A percentile compares a stretch with the other conserved stretches of the same genome.
These are phyloP conservation scores for Artibeus jamaicensis DNA, from an alignment of 2,797 vertebrate genomes.

Conservation along the genomic window DNA sequence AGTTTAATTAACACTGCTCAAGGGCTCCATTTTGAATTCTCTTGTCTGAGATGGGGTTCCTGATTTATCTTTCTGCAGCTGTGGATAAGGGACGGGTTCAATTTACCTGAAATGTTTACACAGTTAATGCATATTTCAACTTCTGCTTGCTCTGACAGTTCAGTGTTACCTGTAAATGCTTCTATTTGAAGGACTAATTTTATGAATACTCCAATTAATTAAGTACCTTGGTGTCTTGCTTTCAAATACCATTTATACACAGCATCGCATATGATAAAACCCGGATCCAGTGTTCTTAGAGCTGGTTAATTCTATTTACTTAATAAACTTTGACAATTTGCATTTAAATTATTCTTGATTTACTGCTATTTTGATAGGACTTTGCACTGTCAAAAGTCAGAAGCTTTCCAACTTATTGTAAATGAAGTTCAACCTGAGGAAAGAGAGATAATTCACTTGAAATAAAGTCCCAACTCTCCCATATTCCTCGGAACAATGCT, in stretches of 20 bases:
- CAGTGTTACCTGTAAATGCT: constrained; percentile 18
- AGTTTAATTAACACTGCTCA: constrained; percentile 26
- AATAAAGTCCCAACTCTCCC: neutral
- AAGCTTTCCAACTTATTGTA: constrained; percentile 21
- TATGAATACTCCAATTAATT: constrained; percentile 45
- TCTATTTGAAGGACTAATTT: constrained; percentile 41
- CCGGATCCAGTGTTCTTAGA: neutral
- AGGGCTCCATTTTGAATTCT: neutral
- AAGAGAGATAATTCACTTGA: neutral
- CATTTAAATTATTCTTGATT: constrained; percentile 24
- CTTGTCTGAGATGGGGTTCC: neutral
- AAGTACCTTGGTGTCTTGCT: neutral
- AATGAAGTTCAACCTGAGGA: neutral
- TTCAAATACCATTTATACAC: constrained; percentile 14
- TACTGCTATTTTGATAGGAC: neutral
- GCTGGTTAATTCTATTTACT: neutral
- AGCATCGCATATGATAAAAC: neutral
- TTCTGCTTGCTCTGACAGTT: neutral
- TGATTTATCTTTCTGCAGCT: neutral
- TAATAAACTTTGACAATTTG: neutral
- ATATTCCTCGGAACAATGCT: neutral
- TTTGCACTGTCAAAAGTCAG: constrained; percentile 25
- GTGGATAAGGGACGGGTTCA: neutral
- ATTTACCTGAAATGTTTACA: constrained; percentile 31
- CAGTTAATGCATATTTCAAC: constrained; percentile 13